Conservation (phyloP, 2,113 vertebrate species). For the Myrmecobius fasciatus region DNA sequence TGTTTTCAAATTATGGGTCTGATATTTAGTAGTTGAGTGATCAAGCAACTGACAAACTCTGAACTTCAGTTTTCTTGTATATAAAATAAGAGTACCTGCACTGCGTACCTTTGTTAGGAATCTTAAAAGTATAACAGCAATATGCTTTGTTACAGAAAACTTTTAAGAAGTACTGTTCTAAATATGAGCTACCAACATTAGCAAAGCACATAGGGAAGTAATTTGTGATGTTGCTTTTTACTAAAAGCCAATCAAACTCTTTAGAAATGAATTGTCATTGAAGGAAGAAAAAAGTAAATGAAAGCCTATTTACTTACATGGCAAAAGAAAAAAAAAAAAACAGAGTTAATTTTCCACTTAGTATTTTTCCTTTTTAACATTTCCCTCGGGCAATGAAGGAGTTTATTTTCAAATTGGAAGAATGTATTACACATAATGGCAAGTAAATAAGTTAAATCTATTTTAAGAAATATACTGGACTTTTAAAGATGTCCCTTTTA, state of each 20-base stretch:
- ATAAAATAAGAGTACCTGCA: background rate
- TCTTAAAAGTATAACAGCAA: background rate
- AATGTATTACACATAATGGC: background rate
- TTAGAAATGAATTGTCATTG: background rate
- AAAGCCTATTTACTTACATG: background rate
- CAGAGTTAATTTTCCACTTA: background rate
- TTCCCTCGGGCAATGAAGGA: background rate
- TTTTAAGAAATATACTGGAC: background rate
- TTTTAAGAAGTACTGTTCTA: background rate
- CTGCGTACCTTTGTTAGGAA: background rate
- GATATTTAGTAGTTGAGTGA: background rate
- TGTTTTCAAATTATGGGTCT: background rate
- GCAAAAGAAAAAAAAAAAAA: background rate
- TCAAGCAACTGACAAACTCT: background rate
- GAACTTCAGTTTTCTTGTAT: background rate
- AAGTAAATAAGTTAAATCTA: conserved; percentile 1
- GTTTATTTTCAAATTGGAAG: background rate
- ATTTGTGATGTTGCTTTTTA: background rate
- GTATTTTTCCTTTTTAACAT: background rate
- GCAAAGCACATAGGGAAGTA: background rate
- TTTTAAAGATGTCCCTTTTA: background rate
- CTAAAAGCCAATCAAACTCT: background rate
- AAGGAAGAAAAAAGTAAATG: background rate
- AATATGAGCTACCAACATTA: background rate
- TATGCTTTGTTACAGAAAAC: background rate